Evolutionary conservation across 64 coral and sea anemone species (phyloP).

Genomic region (Montipora capricornis): DNA sequence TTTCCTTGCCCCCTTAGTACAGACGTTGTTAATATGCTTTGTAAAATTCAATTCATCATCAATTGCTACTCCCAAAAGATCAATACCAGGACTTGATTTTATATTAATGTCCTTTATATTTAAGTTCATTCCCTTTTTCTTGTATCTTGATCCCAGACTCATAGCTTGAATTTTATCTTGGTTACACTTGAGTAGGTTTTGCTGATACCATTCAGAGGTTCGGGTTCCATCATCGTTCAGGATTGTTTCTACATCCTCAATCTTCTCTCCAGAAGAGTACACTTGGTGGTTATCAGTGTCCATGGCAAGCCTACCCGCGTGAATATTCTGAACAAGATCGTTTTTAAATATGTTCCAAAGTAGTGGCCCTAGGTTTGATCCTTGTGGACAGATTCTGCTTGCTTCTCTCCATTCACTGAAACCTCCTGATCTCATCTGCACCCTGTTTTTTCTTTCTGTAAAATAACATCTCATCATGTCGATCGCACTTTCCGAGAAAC

Average conservation of each 20-base stretch:
- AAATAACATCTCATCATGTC: too few relatives aligned
- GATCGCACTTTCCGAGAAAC: too few relatives aligned
- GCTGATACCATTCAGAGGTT: slow-evolving; percentile 1
- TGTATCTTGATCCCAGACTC: neutral
- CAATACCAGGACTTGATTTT: neutral
- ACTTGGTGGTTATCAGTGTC: neutral
- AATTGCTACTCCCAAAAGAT: neutral
- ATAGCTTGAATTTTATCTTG: slow-evolving; percentile 26
- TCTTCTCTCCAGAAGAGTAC: neutral
- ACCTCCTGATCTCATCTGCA: too few relatives aligned
- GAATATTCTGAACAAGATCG: neutral
- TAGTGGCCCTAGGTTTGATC: neutral
- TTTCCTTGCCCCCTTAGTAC: too few relatives aligned
- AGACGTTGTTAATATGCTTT: too few relatives aligned
- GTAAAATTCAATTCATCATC: too few relatives aligned
- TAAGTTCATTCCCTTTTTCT: slow-evolving; percentile 3
- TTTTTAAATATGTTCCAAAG: neutral
- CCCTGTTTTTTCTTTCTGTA: too few relatives aligned
- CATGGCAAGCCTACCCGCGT: neutral
- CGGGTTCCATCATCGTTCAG: neutral
- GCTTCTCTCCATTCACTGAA: too few relatives aligned
- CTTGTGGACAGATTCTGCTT: too few relatives aligned
- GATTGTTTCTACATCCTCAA: slow-evolving; percentile 4
- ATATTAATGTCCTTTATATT: neutral
- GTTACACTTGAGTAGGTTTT: slow-evolving; percentile 11